These are phyloP conservation scores for Glossophaga mutica DNA, from an alignment of 2,797 vertebrate genomes.

Conservation along the genomic window DNA sequence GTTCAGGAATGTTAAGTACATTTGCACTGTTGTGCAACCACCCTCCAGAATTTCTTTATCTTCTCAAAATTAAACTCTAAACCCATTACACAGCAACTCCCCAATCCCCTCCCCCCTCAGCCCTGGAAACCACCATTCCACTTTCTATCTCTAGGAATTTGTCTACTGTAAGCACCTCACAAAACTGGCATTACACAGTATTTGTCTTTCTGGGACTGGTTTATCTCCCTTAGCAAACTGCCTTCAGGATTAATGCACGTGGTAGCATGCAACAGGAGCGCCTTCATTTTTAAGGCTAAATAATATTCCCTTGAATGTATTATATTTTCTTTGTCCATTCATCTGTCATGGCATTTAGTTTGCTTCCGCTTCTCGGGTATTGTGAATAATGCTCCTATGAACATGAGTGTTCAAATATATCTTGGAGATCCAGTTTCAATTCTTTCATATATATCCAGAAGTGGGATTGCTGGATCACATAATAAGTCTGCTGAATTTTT, in stretches of 20 bases:
- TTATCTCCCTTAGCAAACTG: not conserved
- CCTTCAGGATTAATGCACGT: not conserved
- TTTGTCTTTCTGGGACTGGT: not conserved
- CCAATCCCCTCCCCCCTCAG: rapidly evolving
- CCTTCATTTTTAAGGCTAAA: not conserved
- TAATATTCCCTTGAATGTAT: not conserved
- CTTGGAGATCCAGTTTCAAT: not conserved
- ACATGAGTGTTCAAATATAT: not conserved
- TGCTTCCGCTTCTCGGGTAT: not conserved
- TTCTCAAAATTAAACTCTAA: not conserved
- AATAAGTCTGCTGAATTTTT: not conserved
- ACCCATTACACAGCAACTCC: not conserved
- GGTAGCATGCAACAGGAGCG: not conserved
- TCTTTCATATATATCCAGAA: not conserved
- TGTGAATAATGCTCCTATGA: not conserved
- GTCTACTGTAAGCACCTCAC: not conserved
- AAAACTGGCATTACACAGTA: not conserved
- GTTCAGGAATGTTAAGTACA: not conserved
- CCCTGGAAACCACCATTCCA: not conserved
- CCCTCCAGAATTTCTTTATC: not conserved
- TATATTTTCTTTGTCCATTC: not conserved
- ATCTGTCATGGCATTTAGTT: not conserved
- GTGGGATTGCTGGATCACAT: not conserved
- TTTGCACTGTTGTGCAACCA: not conserved
- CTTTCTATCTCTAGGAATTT: not conserved